phyloP scores from a whole-genome alignment of 2,113 vertebrate species.

The Campylomormyrus tamandua region DNA sequence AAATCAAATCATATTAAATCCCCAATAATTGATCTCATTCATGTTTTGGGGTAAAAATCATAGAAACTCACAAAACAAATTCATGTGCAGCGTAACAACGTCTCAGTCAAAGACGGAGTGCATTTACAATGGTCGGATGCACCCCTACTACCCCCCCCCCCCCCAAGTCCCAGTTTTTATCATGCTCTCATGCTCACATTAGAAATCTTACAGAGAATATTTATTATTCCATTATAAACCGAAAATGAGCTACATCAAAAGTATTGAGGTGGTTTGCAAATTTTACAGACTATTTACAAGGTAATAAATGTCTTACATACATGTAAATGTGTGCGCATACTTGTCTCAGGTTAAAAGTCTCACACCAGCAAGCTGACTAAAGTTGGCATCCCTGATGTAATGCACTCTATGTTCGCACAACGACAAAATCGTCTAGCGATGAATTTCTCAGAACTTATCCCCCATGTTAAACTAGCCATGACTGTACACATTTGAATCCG shows the following conservation, averaged over 20 bases:
- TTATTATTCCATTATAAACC: too few species aligned
- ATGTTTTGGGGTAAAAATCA: slow-evolving; percentile 7
- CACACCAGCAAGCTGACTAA: too few species aligned
- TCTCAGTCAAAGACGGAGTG: background rate
- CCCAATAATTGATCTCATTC: background rate
- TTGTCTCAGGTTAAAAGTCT: too few species aligned
- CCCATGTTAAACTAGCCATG: background rate
- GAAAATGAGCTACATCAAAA: too few species aligned
- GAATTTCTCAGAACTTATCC: background rate
- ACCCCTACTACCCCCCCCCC: too few species aligned
- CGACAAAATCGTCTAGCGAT: background rate
- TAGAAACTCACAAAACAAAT: background rate
- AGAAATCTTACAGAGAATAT: too few species aligned
- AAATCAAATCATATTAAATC: background rate
- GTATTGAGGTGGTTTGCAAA: too few species aligned
- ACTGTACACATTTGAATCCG: background rate
- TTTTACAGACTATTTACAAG: too few species aligned
- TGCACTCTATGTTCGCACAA: background rate
- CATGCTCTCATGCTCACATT: background rate
- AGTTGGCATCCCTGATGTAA: too few species aligned
- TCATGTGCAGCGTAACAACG: too few species aligned
- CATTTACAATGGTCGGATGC: background rate
- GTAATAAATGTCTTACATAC: too few species aligned
- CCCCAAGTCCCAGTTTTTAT: background rate
- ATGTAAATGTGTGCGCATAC: too few species aligned